Evolutionary conservation across 2,797 vertebrate genomes (phyloP).

Genomic region (Lepidocolaptes lacrymiger): DNA sequence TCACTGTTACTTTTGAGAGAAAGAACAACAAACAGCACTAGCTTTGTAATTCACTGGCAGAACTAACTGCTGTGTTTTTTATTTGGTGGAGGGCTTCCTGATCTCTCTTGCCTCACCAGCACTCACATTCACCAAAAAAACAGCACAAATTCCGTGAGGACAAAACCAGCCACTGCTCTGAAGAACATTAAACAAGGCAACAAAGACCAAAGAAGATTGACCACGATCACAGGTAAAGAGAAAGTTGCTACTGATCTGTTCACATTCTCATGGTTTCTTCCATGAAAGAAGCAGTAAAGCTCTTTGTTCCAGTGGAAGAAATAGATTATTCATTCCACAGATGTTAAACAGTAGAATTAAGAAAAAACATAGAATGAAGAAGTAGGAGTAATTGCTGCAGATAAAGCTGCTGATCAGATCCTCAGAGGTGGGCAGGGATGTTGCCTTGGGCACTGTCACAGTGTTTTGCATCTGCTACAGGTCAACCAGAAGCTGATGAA

Average conservation of each 20-base stretch:
- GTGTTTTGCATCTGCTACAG: background rate
- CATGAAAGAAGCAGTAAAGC: background rate
- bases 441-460: background rate
- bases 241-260: background rate
- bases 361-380: background rate
- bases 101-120: background rate
- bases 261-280: background rate
- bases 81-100: background rate
- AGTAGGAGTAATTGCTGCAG: background rate
- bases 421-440: background rate
- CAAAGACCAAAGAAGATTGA: background rate
- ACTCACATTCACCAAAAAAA: background rate
- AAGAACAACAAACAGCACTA: conserved; percentile 1
- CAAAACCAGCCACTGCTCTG: background rate
- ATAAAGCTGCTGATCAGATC: background rate
- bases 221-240: background rate
- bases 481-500: background rate
- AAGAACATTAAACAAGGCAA: background rate
- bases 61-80: background rate
- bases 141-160: background rate
- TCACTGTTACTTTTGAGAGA: background rate
- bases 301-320: background rate
- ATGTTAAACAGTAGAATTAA: background rate
- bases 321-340: background rate
- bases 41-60: background rate